phyloP scores from a whole-genome alignment of 2,113 vertebrate species.

The Tupaia chinensis region DNA sequence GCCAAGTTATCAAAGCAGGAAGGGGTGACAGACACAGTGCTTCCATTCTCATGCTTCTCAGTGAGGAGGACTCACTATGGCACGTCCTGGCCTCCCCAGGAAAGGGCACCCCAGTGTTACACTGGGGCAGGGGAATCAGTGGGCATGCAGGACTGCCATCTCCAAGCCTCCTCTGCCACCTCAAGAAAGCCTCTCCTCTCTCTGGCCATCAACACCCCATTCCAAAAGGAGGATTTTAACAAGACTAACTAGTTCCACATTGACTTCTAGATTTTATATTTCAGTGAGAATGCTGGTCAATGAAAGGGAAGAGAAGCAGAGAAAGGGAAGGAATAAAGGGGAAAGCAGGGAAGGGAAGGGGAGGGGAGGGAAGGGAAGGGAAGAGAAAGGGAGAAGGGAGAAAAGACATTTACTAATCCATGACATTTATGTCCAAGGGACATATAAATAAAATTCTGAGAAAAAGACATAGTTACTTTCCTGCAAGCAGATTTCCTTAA shows the following conservation, averaged over 20 bases:
- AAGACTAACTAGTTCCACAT: neutral
- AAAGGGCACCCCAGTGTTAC: fast-evolving
- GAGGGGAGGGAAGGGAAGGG: no score
- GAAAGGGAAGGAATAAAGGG: no score
- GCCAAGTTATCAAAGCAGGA: no score
- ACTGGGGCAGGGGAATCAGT: fast-evolving
- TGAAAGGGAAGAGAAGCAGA: fast-evolving
- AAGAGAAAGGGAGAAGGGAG: no score
- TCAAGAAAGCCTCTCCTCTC: no score
- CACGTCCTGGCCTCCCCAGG: neutral
- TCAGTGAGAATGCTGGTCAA: neutral
- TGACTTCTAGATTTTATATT: neutral
- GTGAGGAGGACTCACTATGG: fast-evolving
- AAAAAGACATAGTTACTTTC: neutral
- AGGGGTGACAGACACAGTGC: fast-evolving
- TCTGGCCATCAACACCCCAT: neutral
- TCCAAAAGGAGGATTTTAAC: neutral
- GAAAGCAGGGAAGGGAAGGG: no score
- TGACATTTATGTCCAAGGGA: neutral
- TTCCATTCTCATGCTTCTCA: fast-evolving
- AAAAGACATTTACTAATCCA: neutral
- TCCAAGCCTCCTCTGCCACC: no score
- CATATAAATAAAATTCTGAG: neutral
- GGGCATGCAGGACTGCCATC: neutral
- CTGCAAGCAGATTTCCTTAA: neutral